A percentile compares a stretch with the other conserved stretches of the same genome.
phyloP scores from a whole-genome alignment of 2,888 invertebrate species.

The Chironomus riparius region DNA sequence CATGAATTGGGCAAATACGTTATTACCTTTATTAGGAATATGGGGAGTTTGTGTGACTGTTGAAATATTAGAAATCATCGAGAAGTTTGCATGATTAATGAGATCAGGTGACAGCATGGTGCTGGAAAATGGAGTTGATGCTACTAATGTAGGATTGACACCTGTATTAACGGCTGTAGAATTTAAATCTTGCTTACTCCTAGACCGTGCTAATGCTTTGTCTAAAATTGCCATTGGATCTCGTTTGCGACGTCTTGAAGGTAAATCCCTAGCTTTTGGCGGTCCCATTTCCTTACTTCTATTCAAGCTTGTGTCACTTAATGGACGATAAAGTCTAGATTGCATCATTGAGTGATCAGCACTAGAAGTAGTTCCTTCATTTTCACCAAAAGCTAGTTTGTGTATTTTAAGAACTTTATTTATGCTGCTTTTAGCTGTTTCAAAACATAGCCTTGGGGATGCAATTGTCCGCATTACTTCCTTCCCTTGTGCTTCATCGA shows the following conservation, averaged over 20 bases:
- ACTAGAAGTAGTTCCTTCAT: not conserved
- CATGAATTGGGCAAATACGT: not conserved
- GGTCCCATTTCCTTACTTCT: not conserved
- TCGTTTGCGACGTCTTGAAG: not conserved
- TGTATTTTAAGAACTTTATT: not conserved
- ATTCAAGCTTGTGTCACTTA: not conserved
- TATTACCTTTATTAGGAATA: not conserved
- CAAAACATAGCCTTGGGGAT: not conserved
- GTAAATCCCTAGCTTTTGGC: not conserved
- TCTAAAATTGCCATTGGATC: conserved; percentile 14
- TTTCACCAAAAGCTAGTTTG: not conserved
- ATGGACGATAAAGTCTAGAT: not conserved
- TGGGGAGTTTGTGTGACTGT: not conserved
- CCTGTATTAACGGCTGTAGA: not conserved
- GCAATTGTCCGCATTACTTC: not conserved
- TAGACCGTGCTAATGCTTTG: not conserved
- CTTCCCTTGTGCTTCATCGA: not conserved
- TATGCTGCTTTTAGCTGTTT: not conserved
- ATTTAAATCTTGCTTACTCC: not conserved
- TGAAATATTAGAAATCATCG: not conserved
- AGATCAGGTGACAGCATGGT: conserved; percentile 1
- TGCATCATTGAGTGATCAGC: not conserved
- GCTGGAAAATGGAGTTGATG: not conserved
- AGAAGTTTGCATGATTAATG: not conserved
- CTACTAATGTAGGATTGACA: not conserved